These are phyloP conservation scores for Tenualosa ilisha DNA, from an alignment of 2,797 vertebrate genomes.

Conservation along the genomic window DNA sequence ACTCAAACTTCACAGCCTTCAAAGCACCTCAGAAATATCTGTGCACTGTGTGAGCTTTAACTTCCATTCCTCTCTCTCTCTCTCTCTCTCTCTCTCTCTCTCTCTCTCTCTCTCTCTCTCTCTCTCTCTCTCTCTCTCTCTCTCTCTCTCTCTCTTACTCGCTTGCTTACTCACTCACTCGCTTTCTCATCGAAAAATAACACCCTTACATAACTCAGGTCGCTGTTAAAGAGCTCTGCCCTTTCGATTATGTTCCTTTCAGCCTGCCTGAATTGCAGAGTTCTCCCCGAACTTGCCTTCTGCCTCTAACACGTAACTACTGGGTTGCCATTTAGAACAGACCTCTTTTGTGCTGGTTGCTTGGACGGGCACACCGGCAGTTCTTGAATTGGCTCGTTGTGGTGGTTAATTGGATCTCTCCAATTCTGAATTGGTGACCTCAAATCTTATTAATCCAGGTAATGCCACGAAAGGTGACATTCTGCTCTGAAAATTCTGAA, in stretches of 20 bases:
- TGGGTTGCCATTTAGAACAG: slow-evolving; percentile 63
- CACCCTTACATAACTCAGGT: neutral
- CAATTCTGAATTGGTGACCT: neutral
- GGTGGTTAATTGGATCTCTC: neutral
- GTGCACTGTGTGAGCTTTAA: neutral
- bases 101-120: slow-evolving; percentile 9
- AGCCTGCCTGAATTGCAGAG: neutral
- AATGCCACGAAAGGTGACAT: neutral
- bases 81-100: neutral
- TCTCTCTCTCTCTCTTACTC: neutral
- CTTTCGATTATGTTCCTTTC: neutral
- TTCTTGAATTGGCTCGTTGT: slow-evolving; percentile 51
- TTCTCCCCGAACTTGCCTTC: neutral
- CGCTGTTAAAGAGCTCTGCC: neutral
- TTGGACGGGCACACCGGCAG: slow-evolving; percentile 59
- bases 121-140: neutral
- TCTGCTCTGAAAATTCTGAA: slow-evolving; percentile 41
- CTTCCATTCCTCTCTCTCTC: neutral
- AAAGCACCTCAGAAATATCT: neutral
- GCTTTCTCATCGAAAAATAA: neutral
- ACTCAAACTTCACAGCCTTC: neutral
- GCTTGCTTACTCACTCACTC: too few relatives aligned
- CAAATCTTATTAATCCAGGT: neutral
- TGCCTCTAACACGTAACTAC: slow-evolving; percentile 52
- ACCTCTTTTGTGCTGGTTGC: slow-evolving; percentile 53